Evolutionary conservation across 2,113 vertebrate genomes (phyloP).

Genomic region (Hyla sarda): DNA sequence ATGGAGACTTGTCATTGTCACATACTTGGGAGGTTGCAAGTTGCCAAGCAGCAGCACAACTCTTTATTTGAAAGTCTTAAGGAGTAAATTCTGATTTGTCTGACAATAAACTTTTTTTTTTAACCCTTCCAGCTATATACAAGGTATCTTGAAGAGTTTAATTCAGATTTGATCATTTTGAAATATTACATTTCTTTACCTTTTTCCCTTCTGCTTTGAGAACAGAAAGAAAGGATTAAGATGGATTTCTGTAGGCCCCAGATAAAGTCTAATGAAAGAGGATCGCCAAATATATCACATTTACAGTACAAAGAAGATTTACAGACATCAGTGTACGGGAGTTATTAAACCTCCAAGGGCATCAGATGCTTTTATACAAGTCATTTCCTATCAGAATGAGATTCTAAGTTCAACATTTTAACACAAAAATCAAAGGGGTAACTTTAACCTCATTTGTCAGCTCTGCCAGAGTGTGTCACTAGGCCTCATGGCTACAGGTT

Average conservation of each 20-base stretch:
- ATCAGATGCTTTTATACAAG: slow-evolving; percentile 9
- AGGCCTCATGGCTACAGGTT: background rate
- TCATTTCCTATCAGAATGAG: slow-evolving; percentile 51
- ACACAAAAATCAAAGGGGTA: background rate
- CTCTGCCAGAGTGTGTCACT: background rate
- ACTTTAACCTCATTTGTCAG: slow-evolving; percentile 48
- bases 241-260: background rate
- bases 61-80: background rate
- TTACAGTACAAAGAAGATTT: slow-evolving; percentile 37
- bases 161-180: background rate
- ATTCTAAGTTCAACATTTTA: slow-evolving; percentile 31
- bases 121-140: background rate
- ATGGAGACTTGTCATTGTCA: background rate
- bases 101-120: background rate
- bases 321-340: background rate
- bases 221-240: slow-evolving; percentile 25
- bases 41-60: background rate
- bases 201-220: background rate
- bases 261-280: slow-evolving; percentile 44
- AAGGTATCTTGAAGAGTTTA: background rate
- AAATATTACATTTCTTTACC: background rate
- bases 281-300: slow-evolving; percentile 22
- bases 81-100: too few relatives aligned
- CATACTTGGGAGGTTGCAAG: background rate
- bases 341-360: slow-evolving; percentile 49